Percentiles rank a stretch among this genome's conserved stretches.
Evolutionary conservation across 2,888 invertebrate genomes (phyloP).

Genomic region (Eristalinus sepulchralis): DNA sequence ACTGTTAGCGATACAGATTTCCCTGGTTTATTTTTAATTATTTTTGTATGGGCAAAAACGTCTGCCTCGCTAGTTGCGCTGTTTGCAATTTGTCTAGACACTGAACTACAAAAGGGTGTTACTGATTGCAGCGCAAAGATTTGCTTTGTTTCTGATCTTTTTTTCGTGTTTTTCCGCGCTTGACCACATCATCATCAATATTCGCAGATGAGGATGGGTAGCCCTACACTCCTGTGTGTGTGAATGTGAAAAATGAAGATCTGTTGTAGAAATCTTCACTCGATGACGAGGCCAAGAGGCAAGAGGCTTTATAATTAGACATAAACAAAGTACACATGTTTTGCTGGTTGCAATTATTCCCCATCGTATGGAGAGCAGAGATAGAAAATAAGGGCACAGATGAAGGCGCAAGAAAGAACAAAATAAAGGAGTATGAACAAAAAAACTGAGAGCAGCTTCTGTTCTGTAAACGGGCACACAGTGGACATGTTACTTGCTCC

Average conservation of each 20-base stretch:
- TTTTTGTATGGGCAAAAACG: slow-evolving; percentile 27
- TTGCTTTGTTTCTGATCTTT: slow-evolving; percentile 18
- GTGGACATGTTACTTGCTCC: slow-evolving; percentile 59
- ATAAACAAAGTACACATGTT: slow-evolving; percentile 69
- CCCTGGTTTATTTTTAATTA: slow-evolving; percentile 46
- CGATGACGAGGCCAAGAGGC: slow-evolving; percentile 8
- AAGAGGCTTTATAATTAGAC: slow-evolving; percentile 65
- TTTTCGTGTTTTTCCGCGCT: slow-evolving; percentile 7
- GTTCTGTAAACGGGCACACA: slow-evolving; percentile 41
- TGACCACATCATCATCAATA: slow-evolving; percentile 55
- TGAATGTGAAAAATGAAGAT: neutral
- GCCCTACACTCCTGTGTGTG: slow-evolving; percentile 61
- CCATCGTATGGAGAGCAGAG: slow-evolving; percentile 50
- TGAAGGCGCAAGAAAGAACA: neutral
- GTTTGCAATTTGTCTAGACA: slow-evolving; percentile 71
- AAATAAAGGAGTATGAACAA: slow-evolving; percentile 19
- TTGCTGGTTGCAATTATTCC: slow-evolving; percentile 67
- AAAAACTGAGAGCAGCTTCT: neutral
- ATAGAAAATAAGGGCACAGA: slow-evolving; percentile 19
- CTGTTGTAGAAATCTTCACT: neutral
- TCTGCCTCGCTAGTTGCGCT: slow-evolving; percentile 22
- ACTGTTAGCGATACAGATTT: slow-evolving; percentile 60
- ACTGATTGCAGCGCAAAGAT: slow-evolving; percentile 68
- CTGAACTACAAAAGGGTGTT: slow-evolving; percentile 70
- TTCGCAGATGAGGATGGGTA: slow-evolving; percentile 42